Conservation (phyloP, 2,888 invertebrate genomes). For the Gymnocheta viridis region DNA sequence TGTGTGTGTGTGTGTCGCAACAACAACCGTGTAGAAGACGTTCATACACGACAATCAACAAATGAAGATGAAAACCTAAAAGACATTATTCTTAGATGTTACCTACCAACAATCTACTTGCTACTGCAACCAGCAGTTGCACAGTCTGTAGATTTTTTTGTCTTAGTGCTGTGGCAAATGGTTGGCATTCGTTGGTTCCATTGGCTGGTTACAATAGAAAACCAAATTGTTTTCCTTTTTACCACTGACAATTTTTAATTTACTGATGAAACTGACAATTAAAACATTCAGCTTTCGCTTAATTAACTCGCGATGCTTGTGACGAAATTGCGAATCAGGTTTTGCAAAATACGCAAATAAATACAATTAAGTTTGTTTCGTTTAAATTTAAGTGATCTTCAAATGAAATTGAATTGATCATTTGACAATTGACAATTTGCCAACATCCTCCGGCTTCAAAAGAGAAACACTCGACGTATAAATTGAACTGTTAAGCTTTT, state of each 20-base stretch:
- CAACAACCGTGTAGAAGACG: constrained; percentile 7
- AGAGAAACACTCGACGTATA: too few species aligned
- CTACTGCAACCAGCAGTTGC: constrained; percentile 24
- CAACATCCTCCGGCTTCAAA: too few species aligned
- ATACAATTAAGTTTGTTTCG: too few species aligned
- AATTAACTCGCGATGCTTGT: too few species aligned
- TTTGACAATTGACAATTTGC: too few species aligned
- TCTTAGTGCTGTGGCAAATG: constrained; percentile 22
- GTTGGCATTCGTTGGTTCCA: neutral
- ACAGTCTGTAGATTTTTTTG: neutral
- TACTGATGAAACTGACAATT: neutral
- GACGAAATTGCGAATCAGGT: too few species aligned
- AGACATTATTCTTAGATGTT: constrained; percentile 60
- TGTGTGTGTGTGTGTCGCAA: neutral
- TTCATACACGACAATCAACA: constrained; percentile 59
- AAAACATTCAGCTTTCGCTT: too few species aligned
- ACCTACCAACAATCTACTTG: neutral
- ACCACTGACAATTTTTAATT: neutral
- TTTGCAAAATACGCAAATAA: too few species aligned
- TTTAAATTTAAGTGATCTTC: too few species aligned
- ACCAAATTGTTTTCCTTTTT: neutral
- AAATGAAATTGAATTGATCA: too few species aligned
- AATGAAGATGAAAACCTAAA: constrained; percentile 64
- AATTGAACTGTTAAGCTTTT: too few species aligned
- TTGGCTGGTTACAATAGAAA: neutral